These are phyloP conservation scores for Pheosia tremula DNA, from an alignment of 2,888 invertebrate species.

Conservation along the genomic window DNA sequence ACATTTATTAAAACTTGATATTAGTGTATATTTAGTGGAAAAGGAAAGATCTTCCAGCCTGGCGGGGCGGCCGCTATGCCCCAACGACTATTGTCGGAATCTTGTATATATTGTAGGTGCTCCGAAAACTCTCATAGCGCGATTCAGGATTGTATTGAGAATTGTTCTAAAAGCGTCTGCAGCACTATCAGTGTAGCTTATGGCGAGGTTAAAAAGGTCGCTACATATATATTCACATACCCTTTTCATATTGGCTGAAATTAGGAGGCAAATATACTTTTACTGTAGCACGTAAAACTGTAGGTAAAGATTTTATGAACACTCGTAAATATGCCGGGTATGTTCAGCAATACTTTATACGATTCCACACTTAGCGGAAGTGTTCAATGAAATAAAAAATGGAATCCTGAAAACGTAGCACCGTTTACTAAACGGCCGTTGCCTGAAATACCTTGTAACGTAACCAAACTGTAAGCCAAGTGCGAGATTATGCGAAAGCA, in stretches of 20 bases:
- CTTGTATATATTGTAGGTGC: too few species aligned
- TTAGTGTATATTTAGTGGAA: too few species aligned
- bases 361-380: conserved; percentile 1
- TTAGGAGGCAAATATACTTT: conserved; percentile 3
- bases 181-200: too few species aligned
- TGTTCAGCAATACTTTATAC: neutral
- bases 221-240: neutral
- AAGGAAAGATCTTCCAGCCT: too few species aligned
- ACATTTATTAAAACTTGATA: too few species aligned
- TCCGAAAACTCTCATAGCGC: too few species aligned
- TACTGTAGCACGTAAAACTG: neutral
- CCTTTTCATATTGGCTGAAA: neutral
- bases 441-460: neutral
- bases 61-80: too few species aligned
- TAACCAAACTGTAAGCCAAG: neutral
- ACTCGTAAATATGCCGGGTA: neutral
- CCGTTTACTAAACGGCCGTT: neutral
- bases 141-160: too few species aligned
- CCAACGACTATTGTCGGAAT: too few species aligned
- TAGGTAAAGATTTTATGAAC: conserved; percentile 2
- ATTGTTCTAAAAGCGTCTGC: too few species aligned
- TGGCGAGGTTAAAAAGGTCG: too few species aligned
- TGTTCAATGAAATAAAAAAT: conserved; percentile 1
- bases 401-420: neutral
- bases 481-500: too few species aligned